These are phyloP conservation scores for Tricholaema leucomelas DNA, from an alignment of 2,113 vertebrate species.

Conservation along the genomic window DNA sequence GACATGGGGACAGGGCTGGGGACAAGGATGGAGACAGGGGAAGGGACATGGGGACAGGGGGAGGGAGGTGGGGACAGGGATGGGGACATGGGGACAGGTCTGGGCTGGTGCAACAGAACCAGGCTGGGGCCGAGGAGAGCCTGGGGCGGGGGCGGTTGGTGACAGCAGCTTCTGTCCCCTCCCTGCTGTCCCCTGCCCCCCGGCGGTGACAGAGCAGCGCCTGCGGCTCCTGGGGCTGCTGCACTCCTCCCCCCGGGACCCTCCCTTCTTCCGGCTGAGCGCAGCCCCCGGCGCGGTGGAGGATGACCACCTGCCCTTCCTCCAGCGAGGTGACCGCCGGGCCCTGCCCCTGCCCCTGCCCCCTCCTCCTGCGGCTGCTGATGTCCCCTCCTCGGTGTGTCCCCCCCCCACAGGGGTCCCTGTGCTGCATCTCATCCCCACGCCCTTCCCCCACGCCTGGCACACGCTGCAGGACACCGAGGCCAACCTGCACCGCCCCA, in stretches of 20 bases:
- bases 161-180: no score
- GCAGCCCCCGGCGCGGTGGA: constrained; percentile 82
- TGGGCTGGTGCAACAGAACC: no score
- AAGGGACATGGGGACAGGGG: neutral
- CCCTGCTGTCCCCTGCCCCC: neutral
- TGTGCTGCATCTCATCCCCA: constrained; percentile 87
- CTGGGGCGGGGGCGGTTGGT: no score
- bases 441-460: constrained; percentile 89
- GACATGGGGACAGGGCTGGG: no score
- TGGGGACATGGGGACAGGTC: no score
- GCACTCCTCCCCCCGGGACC: constrained; percentile 76
- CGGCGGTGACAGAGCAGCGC: constrained; percentile 77
- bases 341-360: no score
- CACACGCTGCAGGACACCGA: constrained; percentile 85
- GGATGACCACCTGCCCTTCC: constrained; percentile 90
- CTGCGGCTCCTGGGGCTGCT: constrained; percentile 84
- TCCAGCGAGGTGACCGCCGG: constrained; percentile 76
- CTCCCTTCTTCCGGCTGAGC: constrained; percentile 84
- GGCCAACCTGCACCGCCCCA: constrained; percentile 85
- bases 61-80: no score
- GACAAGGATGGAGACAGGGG: neutral
- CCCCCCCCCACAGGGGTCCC: constrained; percentile 75
- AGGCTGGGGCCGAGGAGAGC: no score
- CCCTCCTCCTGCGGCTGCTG: no score
- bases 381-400: neutral